phyloP scores from a whole-genome alignment of 2,113 vertebrate genomes.

The Addax nasomaculatus region DNA sequence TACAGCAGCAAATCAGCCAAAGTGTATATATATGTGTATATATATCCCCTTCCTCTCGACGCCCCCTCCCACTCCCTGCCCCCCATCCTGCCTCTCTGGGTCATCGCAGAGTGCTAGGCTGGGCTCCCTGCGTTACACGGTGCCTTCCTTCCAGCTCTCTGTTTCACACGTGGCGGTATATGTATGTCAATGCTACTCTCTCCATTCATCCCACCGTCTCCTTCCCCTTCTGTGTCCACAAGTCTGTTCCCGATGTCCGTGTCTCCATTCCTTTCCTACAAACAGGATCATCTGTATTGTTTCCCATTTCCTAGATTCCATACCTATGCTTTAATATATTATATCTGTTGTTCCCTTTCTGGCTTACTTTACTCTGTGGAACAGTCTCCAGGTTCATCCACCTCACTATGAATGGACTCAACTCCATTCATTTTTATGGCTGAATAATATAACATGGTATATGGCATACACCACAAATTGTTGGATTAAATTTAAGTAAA shows the following conservation, averaged over 20 bases:
- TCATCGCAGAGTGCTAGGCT: not conserved
- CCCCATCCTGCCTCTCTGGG: not conserved
- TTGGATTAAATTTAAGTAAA: not conserved
- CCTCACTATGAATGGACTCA: not conserved
- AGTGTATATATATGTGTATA: not conserved
- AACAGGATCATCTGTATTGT: not conserved
- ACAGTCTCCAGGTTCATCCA: not conserved
- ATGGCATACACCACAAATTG: not conserved
- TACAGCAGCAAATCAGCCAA: not conserved
- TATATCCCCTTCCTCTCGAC: not conserved
- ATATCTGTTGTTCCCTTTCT: not conserved
- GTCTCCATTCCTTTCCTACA: not conserved
- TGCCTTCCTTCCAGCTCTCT: not conserved
- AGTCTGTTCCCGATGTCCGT: not conserved
- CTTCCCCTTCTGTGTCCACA: not conserved
- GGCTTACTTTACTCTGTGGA: not conserved
- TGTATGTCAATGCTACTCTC: not conserved
- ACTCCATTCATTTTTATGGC: not conserved
- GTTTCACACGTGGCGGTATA: not conserved
- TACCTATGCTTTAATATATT: not conserved
- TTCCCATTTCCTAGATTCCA: not conserved
- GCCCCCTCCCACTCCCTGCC: not conserved
- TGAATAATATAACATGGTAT: not conserved
- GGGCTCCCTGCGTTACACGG: accelerated
- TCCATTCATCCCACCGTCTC: not conserved